Evolutionary conservation across 2,113 vertebrate genomes (phyloP).

Genomic region (Dromas ardeola): DNA sequence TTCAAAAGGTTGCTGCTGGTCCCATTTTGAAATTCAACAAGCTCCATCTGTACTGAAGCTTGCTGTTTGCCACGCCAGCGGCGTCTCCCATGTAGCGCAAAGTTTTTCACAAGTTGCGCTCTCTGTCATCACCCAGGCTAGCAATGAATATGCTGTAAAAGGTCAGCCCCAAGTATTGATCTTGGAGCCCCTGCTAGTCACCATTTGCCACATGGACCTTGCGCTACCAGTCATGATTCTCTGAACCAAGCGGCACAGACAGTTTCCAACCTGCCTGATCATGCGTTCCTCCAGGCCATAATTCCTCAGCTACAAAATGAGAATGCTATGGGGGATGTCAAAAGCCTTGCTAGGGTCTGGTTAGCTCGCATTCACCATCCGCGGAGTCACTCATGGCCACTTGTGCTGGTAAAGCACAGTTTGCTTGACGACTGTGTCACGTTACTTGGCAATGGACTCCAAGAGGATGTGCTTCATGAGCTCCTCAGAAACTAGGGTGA

Average conservation of each 20-base stretch:
- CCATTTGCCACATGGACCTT: neutral
- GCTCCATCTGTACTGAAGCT: neutral
- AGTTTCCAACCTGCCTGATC: neutral
- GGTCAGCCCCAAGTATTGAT: accelerated
- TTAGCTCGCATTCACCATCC: neutral
- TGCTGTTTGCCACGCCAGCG: neutral
- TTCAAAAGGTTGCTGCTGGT: neutral
- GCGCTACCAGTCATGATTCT: neutral
- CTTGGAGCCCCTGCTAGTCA: neutral
- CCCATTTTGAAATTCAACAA: neutral
- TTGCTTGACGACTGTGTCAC: neutral
- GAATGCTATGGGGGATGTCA: neutral
- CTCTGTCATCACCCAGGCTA: neutral
- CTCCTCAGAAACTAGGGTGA: neutral
- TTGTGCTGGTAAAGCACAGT: neutral
- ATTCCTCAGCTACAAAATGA: neutral
- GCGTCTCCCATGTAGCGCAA: accelerated
- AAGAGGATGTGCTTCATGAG: neutral
- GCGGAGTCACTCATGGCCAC: neutral
- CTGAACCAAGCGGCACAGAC: neutral
- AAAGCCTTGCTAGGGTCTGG: neutral
- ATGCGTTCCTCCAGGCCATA: neutral
- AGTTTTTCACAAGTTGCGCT: neutral
- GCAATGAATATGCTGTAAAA: neutral
- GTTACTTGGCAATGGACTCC: neutral